Evolutionary conservation across 2,888 invertebrate species (phyloP), one percentile per base, ranked within the genome.

Genomic region (Prosapia bicincta): DNA sequence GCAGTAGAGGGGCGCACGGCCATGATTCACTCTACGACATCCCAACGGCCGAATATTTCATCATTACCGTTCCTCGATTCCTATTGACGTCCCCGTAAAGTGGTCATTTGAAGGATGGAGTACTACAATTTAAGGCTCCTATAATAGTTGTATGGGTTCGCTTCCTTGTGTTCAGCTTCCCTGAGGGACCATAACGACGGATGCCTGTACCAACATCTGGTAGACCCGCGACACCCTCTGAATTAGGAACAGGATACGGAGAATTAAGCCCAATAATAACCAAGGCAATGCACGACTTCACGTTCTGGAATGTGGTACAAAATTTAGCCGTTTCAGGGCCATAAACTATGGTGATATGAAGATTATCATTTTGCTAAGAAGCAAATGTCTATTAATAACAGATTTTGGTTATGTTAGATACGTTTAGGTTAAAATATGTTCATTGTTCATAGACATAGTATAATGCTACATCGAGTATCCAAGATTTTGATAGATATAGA

Each of bases 31-130:
- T 80, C 30, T 66, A 24, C 66, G 77, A 68, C 79, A 81, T 85
- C 86, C 86, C 86, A 81, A 80, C 81, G 83, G 86, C 82, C 82
- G 83, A 83, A 85, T 87, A 86, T 86, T 86, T 87, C 86, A 86
- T 86, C 86, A 86, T 87, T 87, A 86, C 83, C 80, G 80, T 83
- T 82, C 83, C 77, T 83, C 84, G 43, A 84, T 84, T 80, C 83
- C 77, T 74, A 71, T 77, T 76, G 78, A 83, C 86, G 85, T 85
- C 83, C 84, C 84, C 85, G 85, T 85, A 86, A 86, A 86, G 86
- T 86, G 86, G 86, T 86, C 86, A 86, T 86, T 86, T 86, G 85
- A 86, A 80, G 79, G 79, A 79, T 79, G 72, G 72, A 65, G 66
- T 30, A 66, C 66, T 65, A 72, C 66, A 72, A 72, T 72, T 72